Evolutionary conservation across 1,140 invertebrate genomes (phyloP).

Genomic region (Drosophila busckii): DNA sequence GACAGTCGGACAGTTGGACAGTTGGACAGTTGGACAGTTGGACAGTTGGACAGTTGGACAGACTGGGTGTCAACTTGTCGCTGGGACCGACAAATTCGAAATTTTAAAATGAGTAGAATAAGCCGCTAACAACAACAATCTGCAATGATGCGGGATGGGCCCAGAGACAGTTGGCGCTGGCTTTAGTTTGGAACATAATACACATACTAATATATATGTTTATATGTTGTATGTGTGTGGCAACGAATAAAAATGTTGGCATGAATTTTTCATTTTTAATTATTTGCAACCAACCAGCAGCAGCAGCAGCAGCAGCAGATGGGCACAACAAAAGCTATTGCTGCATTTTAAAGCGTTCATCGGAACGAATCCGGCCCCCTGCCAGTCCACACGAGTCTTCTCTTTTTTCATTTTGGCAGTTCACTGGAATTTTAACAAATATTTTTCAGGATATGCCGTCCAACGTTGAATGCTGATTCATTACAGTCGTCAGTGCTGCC

Average conservation of each 20-base stretch:
- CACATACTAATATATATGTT: too few relatives aligned
- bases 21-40: neutral
- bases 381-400: too few relatives aligned
- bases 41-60: neutral
- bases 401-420: too few relatives aligned
- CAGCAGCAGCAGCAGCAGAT: neutral
- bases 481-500: too few relatives aligned
- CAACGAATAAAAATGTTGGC: conserved; percentile 1
- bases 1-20: neutral
- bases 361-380: too few relatives aligned
- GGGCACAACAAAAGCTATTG: conserved; percentile 12
- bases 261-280: conserved; percentile 54
- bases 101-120: conserved; percentile 38
- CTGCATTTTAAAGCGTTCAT: too few relatives aligned
- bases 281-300: conserved; percentile 48
- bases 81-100: conserved; percentile 30
- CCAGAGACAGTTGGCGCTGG: too few relatives aligned
- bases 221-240: too few relatives aligned
- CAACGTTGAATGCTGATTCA: too few relatives aligned
- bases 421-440: too few relatives aligned
- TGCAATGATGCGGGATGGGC: conserved; percentile 15
- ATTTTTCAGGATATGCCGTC: too few relatives aligned
- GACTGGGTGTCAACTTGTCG: conserved; percentile 17
- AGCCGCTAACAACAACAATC: conserved; percentile 45
- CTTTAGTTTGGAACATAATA: too few relatives aligned